Conservation (phyloP, 2,113 vertebrate genomes). For the Petaurus breviceps region DNA sequence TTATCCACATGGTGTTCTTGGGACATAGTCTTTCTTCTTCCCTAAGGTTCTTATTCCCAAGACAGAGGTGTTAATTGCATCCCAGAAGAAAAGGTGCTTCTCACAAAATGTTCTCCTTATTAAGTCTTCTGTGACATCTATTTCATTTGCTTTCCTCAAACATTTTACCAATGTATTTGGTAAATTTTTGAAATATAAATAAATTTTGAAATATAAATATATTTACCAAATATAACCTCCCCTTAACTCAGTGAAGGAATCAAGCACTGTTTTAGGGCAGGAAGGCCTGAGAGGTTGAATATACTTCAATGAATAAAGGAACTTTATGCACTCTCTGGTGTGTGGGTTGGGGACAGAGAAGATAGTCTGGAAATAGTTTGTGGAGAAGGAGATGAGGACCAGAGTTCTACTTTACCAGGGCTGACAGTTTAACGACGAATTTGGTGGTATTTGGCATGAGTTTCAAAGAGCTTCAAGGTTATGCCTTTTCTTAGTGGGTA, state of each 20-base stretch:
- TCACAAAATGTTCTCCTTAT: neutral
- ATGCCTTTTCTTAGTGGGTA: slow-evolving; percentile 29
- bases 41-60: neutral
- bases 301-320: slow-evolving; percentile 60
- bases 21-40: neutral
- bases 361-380: neutral
- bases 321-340: slow-evolving; percentile 36
- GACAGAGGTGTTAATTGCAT: neutral
- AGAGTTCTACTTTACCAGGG: neutral
- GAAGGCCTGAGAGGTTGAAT: neutral
- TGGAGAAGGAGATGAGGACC: neutral
- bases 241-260: slow-evolving; percentile 16
- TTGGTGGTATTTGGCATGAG: neutral
- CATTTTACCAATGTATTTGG: too few species aligned
- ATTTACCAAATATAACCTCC: slow-evolving; percentile 7
- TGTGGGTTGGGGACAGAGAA: neutral
- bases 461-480: neutral
- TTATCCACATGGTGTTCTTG: neutral
- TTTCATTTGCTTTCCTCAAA: neutral
- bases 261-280: neutral
- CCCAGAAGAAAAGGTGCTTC: neutral
- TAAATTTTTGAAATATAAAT: too few species aligned
- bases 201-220: too few species aligned
- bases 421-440: neutral
- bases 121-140: neutral